Evolutionary conservation across 2,113 vertebrate species (phyloP).

Genomic region (Zosterops lateralis): DNA sequence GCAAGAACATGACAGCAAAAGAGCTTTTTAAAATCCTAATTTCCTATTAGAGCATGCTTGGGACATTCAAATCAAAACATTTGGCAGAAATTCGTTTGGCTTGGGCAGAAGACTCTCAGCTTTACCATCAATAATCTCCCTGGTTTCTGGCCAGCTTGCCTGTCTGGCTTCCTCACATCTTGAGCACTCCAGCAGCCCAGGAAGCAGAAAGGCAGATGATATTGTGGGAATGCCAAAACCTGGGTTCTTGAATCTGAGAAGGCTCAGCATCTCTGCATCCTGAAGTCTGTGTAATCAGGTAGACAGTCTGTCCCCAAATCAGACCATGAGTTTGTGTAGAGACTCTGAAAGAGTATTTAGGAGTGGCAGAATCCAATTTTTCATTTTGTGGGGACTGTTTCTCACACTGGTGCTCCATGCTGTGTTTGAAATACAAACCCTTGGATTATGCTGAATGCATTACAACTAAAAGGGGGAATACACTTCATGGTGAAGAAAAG

Average conservation of each 20-base stretch:
- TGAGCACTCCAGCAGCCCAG: background rate
- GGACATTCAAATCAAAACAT: conserved; percentile 30
- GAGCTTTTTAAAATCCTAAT: background rate
- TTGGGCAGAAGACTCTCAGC: conserved; percentile 11
- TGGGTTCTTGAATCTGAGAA: background rate
- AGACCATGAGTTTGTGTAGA: background rate
- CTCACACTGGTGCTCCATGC: background rate
- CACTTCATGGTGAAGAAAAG: background rate
- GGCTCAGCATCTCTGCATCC: background rate
- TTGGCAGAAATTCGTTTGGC: background rate
- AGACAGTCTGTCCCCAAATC: background rate
- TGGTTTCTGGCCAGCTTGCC: conserved; percentile 9
- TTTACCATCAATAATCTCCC: conserved; percentile 22
- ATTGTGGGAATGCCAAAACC: conserved; percentile 5
- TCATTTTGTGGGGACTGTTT: background rate
- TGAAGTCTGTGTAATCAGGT: background rate
- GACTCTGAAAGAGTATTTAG: background rate
- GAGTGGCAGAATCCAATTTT: background rate
- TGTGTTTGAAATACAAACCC: background rate
- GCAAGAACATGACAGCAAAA: background rate
- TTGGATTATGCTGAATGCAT: background rate
- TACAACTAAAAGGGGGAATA: background rate
- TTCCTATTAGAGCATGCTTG: background rate
- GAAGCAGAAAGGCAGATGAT: conserved; percentile 4
- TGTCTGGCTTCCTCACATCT: background rate